Evolutionary conservation across 2,888 invertebrate species (phyloP).

Genomic region (Stramonita haemastoma): DNA sequence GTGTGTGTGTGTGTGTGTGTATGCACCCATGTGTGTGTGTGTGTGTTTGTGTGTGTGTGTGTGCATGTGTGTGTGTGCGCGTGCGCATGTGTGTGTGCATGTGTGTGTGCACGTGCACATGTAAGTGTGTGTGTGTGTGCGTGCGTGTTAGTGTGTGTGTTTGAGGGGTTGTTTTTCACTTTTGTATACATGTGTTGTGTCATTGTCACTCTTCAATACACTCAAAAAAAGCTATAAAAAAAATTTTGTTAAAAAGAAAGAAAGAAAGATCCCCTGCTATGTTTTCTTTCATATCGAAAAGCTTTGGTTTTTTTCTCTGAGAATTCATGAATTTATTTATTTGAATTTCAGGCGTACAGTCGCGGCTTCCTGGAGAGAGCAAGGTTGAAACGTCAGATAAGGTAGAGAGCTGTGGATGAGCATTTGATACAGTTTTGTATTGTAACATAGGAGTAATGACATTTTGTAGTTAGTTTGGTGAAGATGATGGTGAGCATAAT

Average conservation of each 20-base stretch:
- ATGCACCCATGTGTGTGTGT: not conserved
- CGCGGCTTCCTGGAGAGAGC: slow-evolving; percentile 68
- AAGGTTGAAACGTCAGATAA: slow-evolving; percentile 61
- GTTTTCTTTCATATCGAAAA: no score
- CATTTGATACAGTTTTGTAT: no score
- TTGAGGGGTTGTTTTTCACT: not conserved
- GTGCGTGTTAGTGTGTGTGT: not conserved
- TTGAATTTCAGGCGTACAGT: slow-evolving; percentile 62
- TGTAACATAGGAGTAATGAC: no score
- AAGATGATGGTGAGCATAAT: no score
- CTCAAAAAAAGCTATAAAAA: no score
- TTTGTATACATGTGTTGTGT: no score
- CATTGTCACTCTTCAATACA: not conserved
- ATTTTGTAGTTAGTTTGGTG: no score
- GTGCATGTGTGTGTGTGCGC: not conserved
- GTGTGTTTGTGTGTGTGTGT: not conserved
- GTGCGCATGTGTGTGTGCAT: not conserved
- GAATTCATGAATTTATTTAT: not conserved
- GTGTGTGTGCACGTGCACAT: not conserved
- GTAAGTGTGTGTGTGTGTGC: not conserved
- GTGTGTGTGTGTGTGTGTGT: not conserved
- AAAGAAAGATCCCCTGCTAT: not conserved
- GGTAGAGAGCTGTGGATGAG: slow-evolving; percentile 47
- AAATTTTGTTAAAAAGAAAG: not conserved
- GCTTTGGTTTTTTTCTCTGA: no score